These are phyloP conservation scores for Halesus radiatus DNA, from an alignment of 1,140 invertebrate genomes.

Conservation along the genomic window DNA sequence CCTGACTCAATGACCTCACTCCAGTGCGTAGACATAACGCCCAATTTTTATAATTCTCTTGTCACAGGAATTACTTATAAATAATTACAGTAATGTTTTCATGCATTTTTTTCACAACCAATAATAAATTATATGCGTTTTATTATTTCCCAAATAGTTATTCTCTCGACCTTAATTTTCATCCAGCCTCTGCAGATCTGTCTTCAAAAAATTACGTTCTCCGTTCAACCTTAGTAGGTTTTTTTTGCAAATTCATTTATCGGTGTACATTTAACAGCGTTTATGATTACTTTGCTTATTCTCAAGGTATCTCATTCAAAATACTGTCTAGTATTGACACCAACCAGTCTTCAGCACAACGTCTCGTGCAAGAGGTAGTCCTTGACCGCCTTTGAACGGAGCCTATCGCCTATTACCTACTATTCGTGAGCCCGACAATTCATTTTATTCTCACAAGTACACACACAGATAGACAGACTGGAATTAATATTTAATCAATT, in stretches of 20 bases:
- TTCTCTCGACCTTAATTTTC: too few relatives aligned
- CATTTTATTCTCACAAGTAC: neutral
- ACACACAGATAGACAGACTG: neutral
- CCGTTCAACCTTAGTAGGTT: constrained; percentile 1
- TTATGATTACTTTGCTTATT: constrained; percentile 4
- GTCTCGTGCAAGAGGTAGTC: constrained; percentile 24
- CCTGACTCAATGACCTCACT: too few relatives aligned
- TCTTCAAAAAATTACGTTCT: neutral
- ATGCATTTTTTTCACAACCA: too few relatives aligned
- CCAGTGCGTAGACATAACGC: too few relatives aligned
- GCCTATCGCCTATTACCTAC: neutral
- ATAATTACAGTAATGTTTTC: too few relatives aligned
- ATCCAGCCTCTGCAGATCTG: too few relatives aligned
- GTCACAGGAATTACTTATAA: too few relatives aligned
- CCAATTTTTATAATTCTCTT: too few relatives aligned
- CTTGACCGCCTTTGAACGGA: constrained; percentile 19
- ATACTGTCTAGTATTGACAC: constrained; percentile 10
- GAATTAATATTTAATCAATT: too few relatives aligned
- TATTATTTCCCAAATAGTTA: too few relatives aligned
- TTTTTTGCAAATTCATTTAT: constrained; percentile 1
- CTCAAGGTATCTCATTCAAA: constrained; percentile 21
- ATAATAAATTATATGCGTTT: too few relatives aligned
- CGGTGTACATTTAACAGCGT: constrained; percentile 2
- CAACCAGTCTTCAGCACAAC: constrained; percentile 3
- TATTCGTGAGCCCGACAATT: neutral